These are phyloP conservation scores for Ptilorrhoa leucosticta DNA, from an alignment of 2,113 vertebrate genomes.

Conservation along the genomic window DNA sequence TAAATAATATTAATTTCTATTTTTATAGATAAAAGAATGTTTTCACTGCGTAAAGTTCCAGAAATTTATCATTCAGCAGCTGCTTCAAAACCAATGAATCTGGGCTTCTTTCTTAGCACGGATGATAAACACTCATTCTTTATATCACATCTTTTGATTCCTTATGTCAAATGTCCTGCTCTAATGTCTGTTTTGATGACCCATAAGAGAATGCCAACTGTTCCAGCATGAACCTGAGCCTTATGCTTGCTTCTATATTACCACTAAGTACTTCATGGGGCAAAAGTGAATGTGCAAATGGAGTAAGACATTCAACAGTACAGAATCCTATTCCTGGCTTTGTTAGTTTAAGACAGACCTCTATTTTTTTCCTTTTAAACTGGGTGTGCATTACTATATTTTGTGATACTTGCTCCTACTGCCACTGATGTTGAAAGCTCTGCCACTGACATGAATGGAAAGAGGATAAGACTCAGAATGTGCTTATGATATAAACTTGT, in stretches of 20 bases:
- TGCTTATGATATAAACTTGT: slow-evolving; percentile 49
- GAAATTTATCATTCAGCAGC: neutral
- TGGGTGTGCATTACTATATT: neutral
- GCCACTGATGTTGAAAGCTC: slow-evolving; percentile 25
- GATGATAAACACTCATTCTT: neutral
- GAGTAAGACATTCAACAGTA: neutral
- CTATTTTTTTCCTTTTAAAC: neutral
- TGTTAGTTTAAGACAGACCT: neutral
- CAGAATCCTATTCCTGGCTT: neutral
- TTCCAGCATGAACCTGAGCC: neutral
- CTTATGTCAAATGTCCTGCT: neutral
- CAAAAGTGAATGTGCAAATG: neutral
- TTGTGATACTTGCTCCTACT: neutral
- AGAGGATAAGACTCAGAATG: slow-evolving; percentile 46
- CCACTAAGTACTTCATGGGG: neutral
- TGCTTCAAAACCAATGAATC: neutral
- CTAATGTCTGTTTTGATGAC: neutral
- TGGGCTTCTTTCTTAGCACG: neutral
- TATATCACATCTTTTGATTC: neutral
- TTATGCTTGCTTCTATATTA: neutral
- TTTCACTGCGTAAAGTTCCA: neutral
- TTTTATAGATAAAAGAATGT: neutral
- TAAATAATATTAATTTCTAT: neutral
- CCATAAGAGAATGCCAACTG: neutral
- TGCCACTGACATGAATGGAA: slow-evolving; percentile 24